Evolutionary conservation across 1,140 invertebrate species (phyloP).

Genomic region (Drosophila ananassae): DNA sequence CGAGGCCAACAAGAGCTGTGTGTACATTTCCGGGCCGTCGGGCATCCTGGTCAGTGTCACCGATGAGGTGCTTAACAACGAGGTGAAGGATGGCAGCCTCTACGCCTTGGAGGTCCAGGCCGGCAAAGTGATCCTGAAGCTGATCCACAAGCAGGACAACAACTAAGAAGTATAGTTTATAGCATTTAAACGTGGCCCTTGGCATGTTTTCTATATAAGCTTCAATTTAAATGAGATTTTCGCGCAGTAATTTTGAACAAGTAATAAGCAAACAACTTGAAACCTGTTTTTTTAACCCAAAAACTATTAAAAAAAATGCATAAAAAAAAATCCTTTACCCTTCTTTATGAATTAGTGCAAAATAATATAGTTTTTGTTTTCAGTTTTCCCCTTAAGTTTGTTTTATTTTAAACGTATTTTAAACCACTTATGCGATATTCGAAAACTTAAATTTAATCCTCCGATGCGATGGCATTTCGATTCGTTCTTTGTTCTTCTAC

Average conservation of each 20-base stretch:
- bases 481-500: conserved; percentile 34
- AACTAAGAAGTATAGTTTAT: conserved; percentile 70
- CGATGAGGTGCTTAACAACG: conserved; percentile 89
- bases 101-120: conserved; percentile 86
- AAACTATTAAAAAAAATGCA: neutral
- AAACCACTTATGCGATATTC: conserved; percentile 30
- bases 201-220: conserved; percentile 61
- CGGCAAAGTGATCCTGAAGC: conserved; percentile 80
- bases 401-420: conserved; percentile 38
- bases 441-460: conserved; percentile 15
- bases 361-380: conserved; percentile 42
- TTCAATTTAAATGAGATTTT: conserved; percentile 74
- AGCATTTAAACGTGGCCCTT: conserved; percentile 58
- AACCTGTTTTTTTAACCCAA: neutral
- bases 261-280: conserved; percentile 35
- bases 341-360: conserved; percentile 39
- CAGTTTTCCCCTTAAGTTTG: conserved; percentile 33
- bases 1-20: conserved; percentile 75
- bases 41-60: conserved; percentile 90
- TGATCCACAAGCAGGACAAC: conserved; percentile 80
- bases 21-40: conserved; percentile 90
- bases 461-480: conserved; percentile 42
- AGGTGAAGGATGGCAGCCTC: conserved; percentile 87
- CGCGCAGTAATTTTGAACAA: conserved; percentile 76
- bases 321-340: conserved; percentile 9